Conservation (phyloP, 2,113 vertebrate genomes). For the Pachypanchax playfairii region DNA sequence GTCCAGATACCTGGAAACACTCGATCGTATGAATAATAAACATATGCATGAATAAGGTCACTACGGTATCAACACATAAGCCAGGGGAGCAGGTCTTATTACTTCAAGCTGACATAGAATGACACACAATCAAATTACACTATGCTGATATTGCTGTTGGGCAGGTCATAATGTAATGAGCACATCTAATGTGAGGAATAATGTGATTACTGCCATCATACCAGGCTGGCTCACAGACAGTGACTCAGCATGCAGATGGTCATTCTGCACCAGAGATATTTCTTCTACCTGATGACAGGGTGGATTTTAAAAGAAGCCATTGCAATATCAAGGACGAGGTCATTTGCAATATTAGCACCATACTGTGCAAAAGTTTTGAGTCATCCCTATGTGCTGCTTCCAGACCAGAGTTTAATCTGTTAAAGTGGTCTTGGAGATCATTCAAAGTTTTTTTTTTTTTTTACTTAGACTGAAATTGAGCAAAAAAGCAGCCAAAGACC, state of each 20-base stretch:
- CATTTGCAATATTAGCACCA: conserved; percentile 1
- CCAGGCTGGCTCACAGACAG: conserved; percentile 22
- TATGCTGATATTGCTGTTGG: conserved; percentile 34
- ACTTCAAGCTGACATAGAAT: conserved; percentile 20
- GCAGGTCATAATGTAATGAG: conserved; percentile 61
- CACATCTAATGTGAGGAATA: conserved; percentile 31
- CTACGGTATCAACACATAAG: too few species aligned
- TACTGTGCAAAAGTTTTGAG: not conserved
- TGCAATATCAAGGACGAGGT: conserved; percentile 11
- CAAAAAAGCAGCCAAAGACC: too few species aligned
- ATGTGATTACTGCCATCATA: conserved; percentile 50
- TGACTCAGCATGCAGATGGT: conserved; percentile 37
- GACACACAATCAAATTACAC: conserved; percentile 37
- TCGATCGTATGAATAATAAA: too few species aligned
- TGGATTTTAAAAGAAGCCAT: not conserved
- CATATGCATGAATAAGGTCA: too few species aligned
- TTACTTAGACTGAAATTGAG: too few species aligned
- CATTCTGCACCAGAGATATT: conserved; percentile 6
- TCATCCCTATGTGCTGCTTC: too few species aligned
- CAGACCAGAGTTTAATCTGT: too few species aligned
- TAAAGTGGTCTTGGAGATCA: too few species aligned
- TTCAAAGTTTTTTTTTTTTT: too few species aligned
- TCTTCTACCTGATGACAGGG: conserved; percentile 9
- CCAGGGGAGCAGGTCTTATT: conserved; percentile 1
- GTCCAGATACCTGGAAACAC: too few species aligned